These are phyloP conservation scores for Lasius platythorax DNA, from an alignment of 2,888 invertebrate species.

Conservation along the genomic window DNA sequence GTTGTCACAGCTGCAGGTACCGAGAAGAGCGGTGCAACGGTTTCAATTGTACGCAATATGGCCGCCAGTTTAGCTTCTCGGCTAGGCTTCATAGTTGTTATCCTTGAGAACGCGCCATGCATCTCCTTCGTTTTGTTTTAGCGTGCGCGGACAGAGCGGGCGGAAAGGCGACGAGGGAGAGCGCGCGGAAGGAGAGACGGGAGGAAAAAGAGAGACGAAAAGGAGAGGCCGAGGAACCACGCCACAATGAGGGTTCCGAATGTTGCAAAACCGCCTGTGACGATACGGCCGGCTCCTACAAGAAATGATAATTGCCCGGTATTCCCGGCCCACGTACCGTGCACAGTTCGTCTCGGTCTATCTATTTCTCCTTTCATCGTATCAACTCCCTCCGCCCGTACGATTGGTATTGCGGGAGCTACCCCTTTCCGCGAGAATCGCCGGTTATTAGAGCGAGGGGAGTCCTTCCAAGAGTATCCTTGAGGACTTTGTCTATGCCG, in stretches of 20 bases:
- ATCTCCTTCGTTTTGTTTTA: constrained; percentile 84
- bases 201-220: constrained; percentile 36
- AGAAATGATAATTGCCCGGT: constrained; percentile 81
- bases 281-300: constrained; percentile 75
- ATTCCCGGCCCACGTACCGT: constrained; percentile 47
- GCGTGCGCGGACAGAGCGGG: constrained; percentile 77
- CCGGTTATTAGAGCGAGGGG: constrained; percentile 33
- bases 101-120: constrained; percentile 84
- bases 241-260: constrained; percentile 79
- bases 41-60: constrained; percentile 85
- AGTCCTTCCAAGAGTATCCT: constrained; percentile 15
- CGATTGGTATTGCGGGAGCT: constrained; percentile 30
- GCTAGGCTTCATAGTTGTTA: constrained; percentile 83
- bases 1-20: constrained; percentile 79
- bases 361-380: constrained; percentile 49
- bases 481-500: constrained; percentile 17
- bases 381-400: constrained; percentile 1
- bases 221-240: constrained; percentile 64
- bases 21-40: constrained; percentile 79
- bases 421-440: constrained; percentile 39
- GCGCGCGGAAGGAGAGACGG: constrained; percentile 29
- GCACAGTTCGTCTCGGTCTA: constrained; percentile 51
- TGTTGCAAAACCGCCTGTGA: constrained; percentile 80
- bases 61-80: constrained; percentile 75
- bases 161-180: constrained; percentile 59